Evolutionary conservation across 92 coral and sea anemone genomes (phyloP).

Genomic region (Palythoa heliodiscus): DNA sequence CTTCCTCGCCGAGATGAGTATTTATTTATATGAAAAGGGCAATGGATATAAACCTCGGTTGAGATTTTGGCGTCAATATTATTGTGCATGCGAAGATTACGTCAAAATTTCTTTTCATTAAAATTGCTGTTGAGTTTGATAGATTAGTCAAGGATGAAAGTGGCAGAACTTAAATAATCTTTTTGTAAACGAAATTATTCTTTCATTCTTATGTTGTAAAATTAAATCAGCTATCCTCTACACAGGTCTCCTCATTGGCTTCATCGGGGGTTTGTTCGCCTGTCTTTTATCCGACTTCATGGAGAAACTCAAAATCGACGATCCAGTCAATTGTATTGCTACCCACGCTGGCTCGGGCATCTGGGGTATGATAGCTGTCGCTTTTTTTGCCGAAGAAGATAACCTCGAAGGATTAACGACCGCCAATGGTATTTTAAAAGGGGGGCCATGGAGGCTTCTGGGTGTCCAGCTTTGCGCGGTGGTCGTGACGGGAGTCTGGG

Average conservation of each 20-base stretch:
- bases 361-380: constrained; percentile 88
- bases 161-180: no score
- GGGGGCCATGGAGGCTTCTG: constrained; percentile 72
- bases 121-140: no score
- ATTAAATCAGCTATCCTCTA: background rate
- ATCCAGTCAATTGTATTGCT: constrained; percentile 81
- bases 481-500: constrained; percentile 65
- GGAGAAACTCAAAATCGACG: constrained; percentile 77
- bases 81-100: no score
- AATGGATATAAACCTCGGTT: no score
- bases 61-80: no score
- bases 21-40: no score
- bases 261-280: constrained; percentile 78
- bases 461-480: constrained; percentile 75
- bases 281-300: constrained; percentile 69
- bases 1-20: no score
- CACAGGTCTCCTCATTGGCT: constrained; percentile 69
- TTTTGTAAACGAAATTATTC: background rate
- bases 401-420: constrained; percentile 62
- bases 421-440: constrained; percentile 64
- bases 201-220: background rate
- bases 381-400: constrained; percentile 73
- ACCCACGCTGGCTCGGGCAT: constrained; percentile 77
- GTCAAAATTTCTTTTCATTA: no score
- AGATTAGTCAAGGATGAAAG: no score